Evolutionary conservation across 35 echinoderm and acorn worm species (phyloP).

Genomic region (Hemicentrotus pulcherrimus): DNA sequence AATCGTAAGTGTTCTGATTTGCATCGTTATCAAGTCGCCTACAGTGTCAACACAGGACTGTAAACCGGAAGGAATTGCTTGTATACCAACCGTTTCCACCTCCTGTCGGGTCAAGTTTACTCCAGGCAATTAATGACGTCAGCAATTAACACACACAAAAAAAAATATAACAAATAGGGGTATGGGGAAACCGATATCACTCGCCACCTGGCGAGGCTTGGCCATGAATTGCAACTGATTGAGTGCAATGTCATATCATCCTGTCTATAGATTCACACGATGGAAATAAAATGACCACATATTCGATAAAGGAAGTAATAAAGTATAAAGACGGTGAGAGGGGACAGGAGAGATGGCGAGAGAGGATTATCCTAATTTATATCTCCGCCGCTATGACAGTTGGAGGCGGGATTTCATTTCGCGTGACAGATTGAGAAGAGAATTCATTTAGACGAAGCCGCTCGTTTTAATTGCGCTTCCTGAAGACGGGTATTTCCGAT

Average conservation of each 20-base stretch:
- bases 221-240: background rate
- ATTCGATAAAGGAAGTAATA: background rate
- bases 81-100: background rate
- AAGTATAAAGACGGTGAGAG: background rate
- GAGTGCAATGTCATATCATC: background rate
- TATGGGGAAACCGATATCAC: background rate
- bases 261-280: background rate
- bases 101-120: background rate
- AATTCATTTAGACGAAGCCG: background rate
- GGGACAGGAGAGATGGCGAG: background rate
- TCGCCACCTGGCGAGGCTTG: background rate
- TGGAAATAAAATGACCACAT: background rate
- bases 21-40: background rate
- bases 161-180: background rate
- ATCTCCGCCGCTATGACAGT: background rate
- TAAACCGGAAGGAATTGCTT: background rate
- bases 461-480: background rate
- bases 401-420: background rate
- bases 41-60: background rate
- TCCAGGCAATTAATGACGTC: background rate
- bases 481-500: no score
- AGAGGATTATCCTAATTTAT: background rate
- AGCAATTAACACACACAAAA: background rate
- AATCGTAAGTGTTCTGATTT: background rate
- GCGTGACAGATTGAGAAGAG: background rate